A percentile compares a stretch with the other conserved stretches of the same genome.
Conservation (phyloP, 2,113 vertebrate species). For the Apus apus region DNA sequence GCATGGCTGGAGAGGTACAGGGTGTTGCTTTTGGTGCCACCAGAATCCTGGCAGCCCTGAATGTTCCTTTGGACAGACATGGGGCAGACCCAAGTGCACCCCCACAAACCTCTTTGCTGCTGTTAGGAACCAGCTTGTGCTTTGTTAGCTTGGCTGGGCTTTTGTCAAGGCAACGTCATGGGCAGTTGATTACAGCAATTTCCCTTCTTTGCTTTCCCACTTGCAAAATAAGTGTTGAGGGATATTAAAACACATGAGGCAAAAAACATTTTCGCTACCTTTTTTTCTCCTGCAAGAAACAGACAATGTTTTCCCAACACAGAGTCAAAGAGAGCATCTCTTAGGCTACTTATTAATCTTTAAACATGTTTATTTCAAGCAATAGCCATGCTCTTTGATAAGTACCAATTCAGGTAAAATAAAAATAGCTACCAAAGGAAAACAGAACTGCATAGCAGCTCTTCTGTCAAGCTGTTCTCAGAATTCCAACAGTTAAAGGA, state of each 20-base stretch:
- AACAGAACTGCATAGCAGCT: neutral
- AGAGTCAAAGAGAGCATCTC: slow-evolving; percentile 10
- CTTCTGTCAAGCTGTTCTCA: neutral
- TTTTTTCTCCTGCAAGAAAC: neutral
- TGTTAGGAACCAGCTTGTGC: neutral
- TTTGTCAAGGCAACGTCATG: neutral
- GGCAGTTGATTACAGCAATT: neutral
- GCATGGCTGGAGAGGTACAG: rapidly evolving
- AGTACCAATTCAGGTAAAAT: slow-evolving; percentile 36
- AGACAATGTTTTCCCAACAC: neutral
- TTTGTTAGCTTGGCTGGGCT: neutral
- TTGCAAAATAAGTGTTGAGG: neutral
- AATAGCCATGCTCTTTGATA: neutral
- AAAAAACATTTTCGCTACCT: neutral
- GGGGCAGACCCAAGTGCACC: neutral
- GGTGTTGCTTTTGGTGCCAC: neutral
- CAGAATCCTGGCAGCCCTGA: neutral
- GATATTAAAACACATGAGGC: neutral
- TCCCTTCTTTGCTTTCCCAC: neutral
- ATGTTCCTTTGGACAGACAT: rapidly evolving
- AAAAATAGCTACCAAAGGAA: slow-evolving; percentile 52
- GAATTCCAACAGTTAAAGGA: neutral
- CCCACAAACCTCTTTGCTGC: neutral
- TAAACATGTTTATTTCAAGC: slow-evolving; percentile 47
- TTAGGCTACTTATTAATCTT: slow-evolving; percentile 45